Base-by-base conservation (phyloP, 1,140 invertebrate species). In the Halotydeus destructor region DNA sequence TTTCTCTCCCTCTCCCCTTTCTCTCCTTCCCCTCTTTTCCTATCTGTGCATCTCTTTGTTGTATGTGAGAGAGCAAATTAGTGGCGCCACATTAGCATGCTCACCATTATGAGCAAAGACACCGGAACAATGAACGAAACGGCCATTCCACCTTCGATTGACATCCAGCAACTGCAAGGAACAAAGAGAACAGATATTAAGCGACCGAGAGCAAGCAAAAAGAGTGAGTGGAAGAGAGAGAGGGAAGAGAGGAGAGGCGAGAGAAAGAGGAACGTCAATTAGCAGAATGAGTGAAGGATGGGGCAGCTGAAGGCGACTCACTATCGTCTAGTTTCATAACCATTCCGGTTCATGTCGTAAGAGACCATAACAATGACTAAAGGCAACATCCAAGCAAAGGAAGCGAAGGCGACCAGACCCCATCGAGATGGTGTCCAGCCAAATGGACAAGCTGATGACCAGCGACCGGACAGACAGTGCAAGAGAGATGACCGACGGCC, bases 111-210 rank as follows among this genome's bases (percentile, higher is more conserved):
- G 12, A 76, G 55, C 21, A 68, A 55, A 49, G 69, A 72, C 0
- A 71, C 66, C 18, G 74, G 74, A 14, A 72, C 58, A 64, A 76
- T 73, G 49, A 74, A 76, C 18, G 74, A 73, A 47, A 74, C 58
- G 4, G 75, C 62, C 70, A 75, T 75, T 3, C 72, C 72, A 52
- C 70, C 69, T 53, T 73, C 69, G 21, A 75, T 67, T 0, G 72
- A 75, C 62, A 76, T 70, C 69, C 73, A 76, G 54, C 74, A 76
- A 50, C 53, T 54, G 23, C 3, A 47, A 44, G 32, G 16, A 11
- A 38, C 39, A 25, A 44, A 14, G 48, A 46, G 43, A 12, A 38
- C 25, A 14, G 18, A n/a, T 16, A 31, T 31, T 16, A 31, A 31
- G 12, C 30, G 30, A 23, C 22, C 22, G 25, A 19, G 25, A n/a